Evolutionary conservation across 1,140 invertebrate genomes (phyloP).

Genomic region (Caenorhabditis inopinata): DNA sequence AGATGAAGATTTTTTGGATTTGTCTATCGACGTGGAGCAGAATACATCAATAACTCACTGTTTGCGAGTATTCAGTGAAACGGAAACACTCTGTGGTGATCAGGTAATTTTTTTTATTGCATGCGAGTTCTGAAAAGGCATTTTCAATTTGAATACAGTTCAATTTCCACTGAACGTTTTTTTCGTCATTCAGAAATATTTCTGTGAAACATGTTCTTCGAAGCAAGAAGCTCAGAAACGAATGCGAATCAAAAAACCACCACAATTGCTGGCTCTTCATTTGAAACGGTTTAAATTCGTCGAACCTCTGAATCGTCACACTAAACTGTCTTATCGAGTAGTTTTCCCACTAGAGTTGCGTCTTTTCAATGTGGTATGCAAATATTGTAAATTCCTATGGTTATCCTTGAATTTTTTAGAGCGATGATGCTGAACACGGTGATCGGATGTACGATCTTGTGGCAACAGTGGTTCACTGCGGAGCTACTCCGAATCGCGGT

Average conservation of each 20-base stretch:
- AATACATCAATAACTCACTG: constrained; percentile 99
- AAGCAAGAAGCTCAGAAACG: constrained; percentile 93
- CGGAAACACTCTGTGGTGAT: constrained; percentile 96
- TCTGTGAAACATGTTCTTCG: constrained; percentile 97
- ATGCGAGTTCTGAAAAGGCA: neutral
- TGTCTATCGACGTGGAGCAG: constrained; percentile 98
- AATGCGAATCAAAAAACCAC: constrained; percentile 96
- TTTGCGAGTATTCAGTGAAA: constrained; percentile 93
- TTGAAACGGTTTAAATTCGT: constrained; percentile 98
- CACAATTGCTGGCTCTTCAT: constrained; percentile 93
- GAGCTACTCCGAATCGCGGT: constrained; percentile 94
- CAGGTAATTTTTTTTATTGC: constrained; percentile 65
- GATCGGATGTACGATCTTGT: constrained; percentile 96
- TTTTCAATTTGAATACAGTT: too few relatives aligned
- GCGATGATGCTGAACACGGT: constrained; percentile 85
- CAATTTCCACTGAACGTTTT: too few relatives aligned
- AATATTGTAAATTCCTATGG: neutral
- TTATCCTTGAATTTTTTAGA: constrained; percentile 35
- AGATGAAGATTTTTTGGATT: constrained; percentile 98
- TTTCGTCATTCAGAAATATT: constrained; percentile 80
- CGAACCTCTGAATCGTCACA: constrained; percentile 95
- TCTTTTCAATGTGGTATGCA: constrained; percentile 90
- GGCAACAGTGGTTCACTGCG: constrained; percentile 98
- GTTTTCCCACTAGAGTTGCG: constrained; percentile 96
- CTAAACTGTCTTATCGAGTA: constrained; percentile 97